These are phyloP conservation scores for Microctenopoma lineatum DNA, from an alignment of 2,797 vertebrate genomes.

Conservation along the genomic window DNA sequence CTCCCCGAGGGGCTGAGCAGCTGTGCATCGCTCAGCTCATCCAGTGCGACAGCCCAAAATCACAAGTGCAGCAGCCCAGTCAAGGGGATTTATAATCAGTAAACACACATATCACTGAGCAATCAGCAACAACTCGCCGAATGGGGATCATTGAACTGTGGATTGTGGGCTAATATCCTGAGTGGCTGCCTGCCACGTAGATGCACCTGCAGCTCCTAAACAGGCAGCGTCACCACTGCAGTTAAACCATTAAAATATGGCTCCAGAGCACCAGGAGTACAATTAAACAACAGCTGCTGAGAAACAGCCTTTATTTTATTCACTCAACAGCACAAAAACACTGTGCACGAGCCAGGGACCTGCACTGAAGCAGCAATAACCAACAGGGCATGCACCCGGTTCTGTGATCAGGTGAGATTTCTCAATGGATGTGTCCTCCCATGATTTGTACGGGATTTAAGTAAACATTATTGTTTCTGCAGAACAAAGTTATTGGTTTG, in stretches of 20 bases:
- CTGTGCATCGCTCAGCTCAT: conserved; percentile 81
- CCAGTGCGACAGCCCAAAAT: conserved; percentile 68
- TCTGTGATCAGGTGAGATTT: no score
- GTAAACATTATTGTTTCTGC: no score
- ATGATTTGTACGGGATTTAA: no score
- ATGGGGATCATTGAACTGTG: conserved; percentile 43
- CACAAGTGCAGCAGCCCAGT: conserved; percentile 68
- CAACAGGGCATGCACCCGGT: neutral
- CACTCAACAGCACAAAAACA: neutral
- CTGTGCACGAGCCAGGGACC: neutral
- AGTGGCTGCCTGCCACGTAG: conserved; percentile 70
- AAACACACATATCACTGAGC: conserved; percentile 71
- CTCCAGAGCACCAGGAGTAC: conserved; percentile 15
- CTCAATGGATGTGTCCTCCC: no score
- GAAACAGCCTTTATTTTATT: conserved; percentile 1
- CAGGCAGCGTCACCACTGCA: conserved; percentile 36
- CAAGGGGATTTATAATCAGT: conserved; percentile 63
- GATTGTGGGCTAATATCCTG: conserved; percentile 61
- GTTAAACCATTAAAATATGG: conserved; percentile 34
- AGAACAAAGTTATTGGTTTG: no score
- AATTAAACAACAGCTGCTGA: conserved; percentile 42
- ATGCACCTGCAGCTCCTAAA: conserved; percentile 65
- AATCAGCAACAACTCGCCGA: conserved; percentile 58
- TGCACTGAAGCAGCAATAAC: neutral
- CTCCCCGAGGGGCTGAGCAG: conserved; percentile 74